A percentile compares a stretch with the other conserved stretches of the same genome.
These are phyloP conservation scores for Drosophila gunungcola DNA, from an alignment of 1,140 invertebrate species.

Conservation along the genomic window DNA sequence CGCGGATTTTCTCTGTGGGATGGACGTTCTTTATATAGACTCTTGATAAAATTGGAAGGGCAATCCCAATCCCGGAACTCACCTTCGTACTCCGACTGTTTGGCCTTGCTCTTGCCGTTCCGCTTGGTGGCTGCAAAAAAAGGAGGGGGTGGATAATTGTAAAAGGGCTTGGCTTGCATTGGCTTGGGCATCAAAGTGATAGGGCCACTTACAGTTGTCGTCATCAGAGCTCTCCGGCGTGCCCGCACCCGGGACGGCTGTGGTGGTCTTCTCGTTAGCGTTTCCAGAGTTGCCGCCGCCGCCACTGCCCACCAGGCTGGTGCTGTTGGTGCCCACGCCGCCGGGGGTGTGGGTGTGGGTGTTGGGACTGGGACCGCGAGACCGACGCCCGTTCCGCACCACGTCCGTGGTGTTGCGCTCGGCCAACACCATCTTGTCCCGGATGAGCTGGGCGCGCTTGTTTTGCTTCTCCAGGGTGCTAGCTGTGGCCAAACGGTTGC, in stretches of 20 bases:
- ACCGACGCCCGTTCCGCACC: constrained; percentile 93
- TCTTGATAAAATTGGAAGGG: neutral
- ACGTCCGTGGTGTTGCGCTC: constrained; percentile 92
- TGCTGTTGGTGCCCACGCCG: constrained; percentile 24
- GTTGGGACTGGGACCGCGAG: constrained; percentile 94
- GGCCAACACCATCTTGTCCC: constrained; percentile 91
- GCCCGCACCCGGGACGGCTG: constrained; percentile 65
- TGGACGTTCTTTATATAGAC: neutral
- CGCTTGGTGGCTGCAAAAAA: constrained; percentile 75
- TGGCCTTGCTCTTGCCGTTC: constrained; percentile 78
- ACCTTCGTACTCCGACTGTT: constrained; percentile 84
- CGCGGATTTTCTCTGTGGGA: constrained; percentile 92
- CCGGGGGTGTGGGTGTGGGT: constrained; percentile 90
- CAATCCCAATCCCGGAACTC: neutral
- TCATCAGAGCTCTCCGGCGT: constrained; percentile 91
- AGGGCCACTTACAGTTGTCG: constrained; percentile 88
- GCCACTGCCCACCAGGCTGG: constrained; percentile 23
- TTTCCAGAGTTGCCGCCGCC: constrained; percentile 11
- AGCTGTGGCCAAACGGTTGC: constrained; percentile 18
- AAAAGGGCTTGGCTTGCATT: neutral
- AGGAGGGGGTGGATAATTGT: no score
- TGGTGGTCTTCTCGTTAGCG: constrained; percentile 52
- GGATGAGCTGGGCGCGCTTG: constrained; percentile 81
- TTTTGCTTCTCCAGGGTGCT: constrained; percentile 80
- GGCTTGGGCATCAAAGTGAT: neutral